Conservation (phyloP, 1,140 invertebrate genomes). For the Neodiprion lecontei region DNA sequence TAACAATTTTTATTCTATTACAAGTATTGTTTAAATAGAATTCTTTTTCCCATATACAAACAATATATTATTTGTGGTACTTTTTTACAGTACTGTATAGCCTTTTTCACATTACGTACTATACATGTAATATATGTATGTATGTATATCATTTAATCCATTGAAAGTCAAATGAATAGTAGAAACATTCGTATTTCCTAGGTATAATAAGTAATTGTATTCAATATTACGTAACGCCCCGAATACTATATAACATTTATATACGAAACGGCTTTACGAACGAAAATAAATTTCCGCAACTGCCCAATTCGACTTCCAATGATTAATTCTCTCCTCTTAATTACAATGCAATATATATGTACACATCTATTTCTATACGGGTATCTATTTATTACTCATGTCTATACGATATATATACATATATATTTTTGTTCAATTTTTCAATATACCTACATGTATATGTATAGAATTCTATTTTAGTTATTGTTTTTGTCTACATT, state of each 20-base stretch:
- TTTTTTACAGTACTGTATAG: too few relatives aligned
- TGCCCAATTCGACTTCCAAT: not conserved
- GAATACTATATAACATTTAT: too few relatives aligned
- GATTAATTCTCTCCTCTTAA: not conserved
- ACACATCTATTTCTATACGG: not conserved
- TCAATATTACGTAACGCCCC: too few relatives aligned
- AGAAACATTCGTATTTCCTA: too few relatives aligned
- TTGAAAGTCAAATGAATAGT: too few relatives aligned
- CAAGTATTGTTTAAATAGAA: not conserved
- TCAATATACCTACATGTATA: constrained; percentile 18
- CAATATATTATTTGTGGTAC: not conserved
- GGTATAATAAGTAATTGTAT: too few relatives aligned
- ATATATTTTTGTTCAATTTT: constrained; percentile 19
- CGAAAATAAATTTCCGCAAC: too few relatives aligned
- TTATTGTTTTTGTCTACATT: constrained; percentile 33
- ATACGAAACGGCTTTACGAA: too few relatives aligned
- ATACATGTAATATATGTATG: too few relatives aligned
- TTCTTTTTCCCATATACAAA: constrained; percentile 4
- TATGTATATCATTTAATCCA: too few relatives aligned
- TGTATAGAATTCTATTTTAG: constrained; percentile 34
- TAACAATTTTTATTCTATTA: not conserved
- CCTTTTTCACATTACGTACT: too few relatives aligned
- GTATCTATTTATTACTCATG: constrained; percentile 31
- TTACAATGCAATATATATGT: not conserved
- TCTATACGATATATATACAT: constrained; percentile 28